Percentiles rank a stretch among this genome's conserved stretches.
Conservation (phyloP, 2,113 vertebrate species). For the Motacilla alba region DNA sequence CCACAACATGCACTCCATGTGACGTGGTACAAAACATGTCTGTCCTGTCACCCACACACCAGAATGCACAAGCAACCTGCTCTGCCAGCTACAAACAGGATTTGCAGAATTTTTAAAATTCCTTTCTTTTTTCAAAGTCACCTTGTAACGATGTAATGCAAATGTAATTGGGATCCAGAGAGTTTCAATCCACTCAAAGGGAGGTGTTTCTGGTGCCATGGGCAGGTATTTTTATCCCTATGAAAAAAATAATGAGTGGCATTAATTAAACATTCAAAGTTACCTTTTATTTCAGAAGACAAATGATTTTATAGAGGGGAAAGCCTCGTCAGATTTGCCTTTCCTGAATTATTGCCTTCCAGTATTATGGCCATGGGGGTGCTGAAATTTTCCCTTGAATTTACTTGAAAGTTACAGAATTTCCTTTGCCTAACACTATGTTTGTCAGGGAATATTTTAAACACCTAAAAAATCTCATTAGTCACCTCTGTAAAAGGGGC, state of each 20-base stretch:
- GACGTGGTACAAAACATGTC: fast-evolving
- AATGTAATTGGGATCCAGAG: neutral
- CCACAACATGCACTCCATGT: neutral
- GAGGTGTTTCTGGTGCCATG: neutral
- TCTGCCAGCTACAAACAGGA: neutral
- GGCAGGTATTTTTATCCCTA: neutral
- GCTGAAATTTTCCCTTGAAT: neutral
- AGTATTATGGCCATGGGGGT: fast-evolving
- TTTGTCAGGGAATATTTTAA: neutral
- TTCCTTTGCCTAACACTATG: neutral
- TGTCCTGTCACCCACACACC: neutral
- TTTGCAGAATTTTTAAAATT: neutral
- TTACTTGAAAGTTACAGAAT: neutral
- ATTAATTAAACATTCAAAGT: neutral
- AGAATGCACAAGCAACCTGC: neutral
- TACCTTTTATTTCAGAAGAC: neutral
- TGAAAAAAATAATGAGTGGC: neutral
- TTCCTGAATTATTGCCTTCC: neutral
- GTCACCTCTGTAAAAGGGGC: neutral
- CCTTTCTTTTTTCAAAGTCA: neutral
- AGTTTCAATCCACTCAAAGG: neutral
- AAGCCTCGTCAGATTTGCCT: neutral
- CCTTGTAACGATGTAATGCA: neutral
- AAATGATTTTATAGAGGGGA: neutral
- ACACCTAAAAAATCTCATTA: neutral